phyloP scores from a whole-genome alignment of 1,140 invertebrate genomes.

The Saccostrea glomerata region DNA sequence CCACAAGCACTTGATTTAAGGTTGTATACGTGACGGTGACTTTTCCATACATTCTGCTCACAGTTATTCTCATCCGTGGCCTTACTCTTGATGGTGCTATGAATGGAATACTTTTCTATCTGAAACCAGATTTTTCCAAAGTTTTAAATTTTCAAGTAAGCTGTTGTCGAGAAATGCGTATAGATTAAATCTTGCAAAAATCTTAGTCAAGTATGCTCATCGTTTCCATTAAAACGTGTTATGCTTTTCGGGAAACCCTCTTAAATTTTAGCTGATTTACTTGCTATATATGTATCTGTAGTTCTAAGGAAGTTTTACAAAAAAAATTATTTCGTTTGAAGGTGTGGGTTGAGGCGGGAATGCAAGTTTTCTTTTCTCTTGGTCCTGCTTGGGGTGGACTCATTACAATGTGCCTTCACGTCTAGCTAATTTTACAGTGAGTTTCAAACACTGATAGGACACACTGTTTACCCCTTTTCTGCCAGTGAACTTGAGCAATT shows the following conservation, averaged over 20 bases:
- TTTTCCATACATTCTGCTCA: slow-evolving; percentile 78
- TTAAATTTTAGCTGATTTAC: background rate
- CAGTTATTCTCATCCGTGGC: slow-evolving; percentile 77
- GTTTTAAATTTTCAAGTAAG: slow-evolving; percentile 33
- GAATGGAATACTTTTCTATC: slow-evolving; percentile 84
- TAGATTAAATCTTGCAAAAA: no score
- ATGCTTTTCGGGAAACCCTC: background rate
- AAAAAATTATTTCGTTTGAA: slow-evolving; percentile 71
- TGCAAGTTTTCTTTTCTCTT: slow-evolving; percentile 91
- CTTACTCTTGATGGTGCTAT: slow-evolving; percentile 77
- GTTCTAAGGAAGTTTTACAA: background rate
- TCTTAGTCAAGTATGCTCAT: no score
- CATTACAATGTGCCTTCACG: slow-evolving; percentile 90
- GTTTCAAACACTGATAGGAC: no score
- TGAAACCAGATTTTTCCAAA: slow-evolving; percentile 84
- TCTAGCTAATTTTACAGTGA: no score
- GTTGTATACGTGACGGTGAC: slow-evolving; percentile 76
- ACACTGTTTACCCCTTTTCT: no score
- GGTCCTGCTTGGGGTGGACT: slow-evolving; percentile 94
- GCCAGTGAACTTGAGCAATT: no score
- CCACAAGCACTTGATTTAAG: slow-evolving; percentile 41
- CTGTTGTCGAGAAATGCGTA: background rate
- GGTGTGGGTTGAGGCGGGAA: slow-evolving; percentile 94
- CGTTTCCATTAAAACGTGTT: no score
- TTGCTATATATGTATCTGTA: background rate